phyloP scores from a whole-genome alignment of 1,140 invertebrate genomes.

The Tachypleus tridentatus region DNA sequence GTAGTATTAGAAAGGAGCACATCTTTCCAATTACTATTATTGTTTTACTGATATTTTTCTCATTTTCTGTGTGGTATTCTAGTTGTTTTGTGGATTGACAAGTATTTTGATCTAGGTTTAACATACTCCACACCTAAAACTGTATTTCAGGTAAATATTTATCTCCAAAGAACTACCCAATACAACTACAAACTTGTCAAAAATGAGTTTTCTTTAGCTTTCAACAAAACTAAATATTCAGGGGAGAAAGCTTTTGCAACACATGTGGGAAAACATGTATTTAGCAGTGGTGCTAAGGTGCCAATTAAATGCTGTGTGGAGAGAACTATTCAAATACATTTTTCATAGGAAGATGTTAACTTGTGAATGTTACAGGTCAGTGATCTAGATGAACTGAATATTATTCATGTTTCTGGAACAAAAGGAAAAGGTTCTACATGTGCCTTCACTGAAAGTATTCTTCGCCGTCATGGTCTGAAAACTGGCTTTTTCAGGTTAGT shows the following conservation, averaged over 20 bases:
- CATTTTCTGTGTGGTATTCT: too few species aligned
- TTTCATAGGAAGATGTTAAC: conserved; percentile 23
- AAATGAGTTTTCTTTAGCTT: neutral
- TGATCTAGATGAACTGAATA: conserved; percentile 46
- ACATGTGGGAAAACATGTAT: neutral
- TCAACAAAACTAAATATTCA: neutral
- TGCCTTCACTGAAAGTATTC: conserved; percentile 79
- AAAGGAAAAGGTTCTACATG: conserved; percentile 91
- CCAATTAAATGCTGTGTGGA: too few species aligned
- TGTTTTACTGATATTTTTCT: too few species aligned
- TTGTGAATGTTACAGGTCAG: conserved; percentile 7
- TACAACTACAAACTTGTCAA: too few species aligned
- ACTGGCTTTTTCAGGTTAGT: conserved; percentile 75
- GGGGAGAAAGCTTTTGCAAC: conserved; percentile 1
- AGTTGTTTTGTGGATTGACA: too few species aligned
- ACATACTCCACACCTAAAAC: too few species aligned
- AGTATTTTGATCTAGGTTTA: too few species aligned
- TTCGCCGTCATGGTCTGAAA: conserved; percentile 65
- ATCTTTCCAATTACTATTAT: too few species aligned
- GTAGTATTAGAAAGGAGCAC: too few species aligned
- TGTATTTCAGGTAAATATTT: too few species aligned
- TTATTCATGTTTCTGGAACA: conserved; percentile 91
- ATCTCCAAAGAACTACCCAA: too few species aligned
- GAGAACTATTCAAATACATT: conserved; percentile 5
- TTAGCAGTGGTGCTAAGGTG: too few species aligned